Percentiles rank a stretch among this genome's conserved stretches.
phyloP scores from a whole-genome alignment of 2,113 vertebrate species.

The Orycteropus afer region DNA sequence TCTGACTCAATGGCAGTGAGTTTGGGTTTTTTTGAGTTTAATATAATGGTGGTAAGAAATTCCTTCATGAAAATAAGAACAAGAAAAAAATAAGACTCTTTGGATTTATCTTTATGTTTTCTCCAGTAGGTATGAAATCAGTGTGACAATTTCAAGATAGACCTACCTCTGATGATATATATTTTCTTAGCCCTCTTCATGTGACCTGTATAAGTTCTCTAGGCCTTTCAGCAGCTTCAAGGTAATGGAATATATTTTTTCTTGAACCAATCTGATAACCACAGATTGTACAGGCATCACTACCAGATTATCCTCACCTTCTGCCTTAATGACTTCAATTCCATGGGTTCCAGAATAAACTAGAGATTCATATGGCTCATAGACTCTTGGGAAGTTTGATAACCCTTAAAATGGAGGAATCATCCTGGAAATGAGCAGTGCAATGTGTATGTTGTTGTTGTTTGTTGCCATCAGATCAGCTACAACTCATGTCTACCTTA shows the following conservation, averaged over 20 bases:
- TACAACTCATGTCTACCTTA: background rate
- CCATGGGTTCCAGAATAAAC: background rate
- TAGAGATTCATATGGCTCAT: background rate
- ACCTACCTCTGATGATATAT: background rate
- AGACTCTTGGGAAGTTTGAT: background rate
- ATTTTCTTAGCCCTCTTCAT: background rate
- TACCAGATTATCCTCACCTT: background rate
- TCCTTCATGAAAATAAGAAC: constrained; percentile 11
- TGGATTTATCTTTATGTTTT: background rate
- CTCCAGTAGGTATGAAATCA: background rate
- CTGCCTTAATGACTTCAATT: background rate
- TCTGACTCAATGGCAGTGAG: no score
- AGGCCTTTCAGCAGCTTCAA: background rate
- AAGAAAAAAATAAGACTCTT: background rate
- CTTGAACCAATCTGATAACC: background rate
- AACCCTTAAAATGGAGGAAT: background rate
- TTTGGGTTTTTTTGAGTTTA: no score
- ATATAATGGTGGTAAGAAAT: background rate
- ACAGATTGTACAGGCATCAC: background rate
- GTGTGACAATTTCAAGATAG: background rate
- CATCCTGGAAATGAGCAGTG: background rate
- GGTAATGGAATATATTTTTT: background rate
- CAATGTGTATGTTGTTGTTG: background rate
- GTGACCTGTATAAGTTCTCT: background rate
- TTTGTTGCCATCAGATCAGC: background rate